Conservation (phyloP, 2,113 vertebrate species). For the Atherinomorus stipes region DNA sequence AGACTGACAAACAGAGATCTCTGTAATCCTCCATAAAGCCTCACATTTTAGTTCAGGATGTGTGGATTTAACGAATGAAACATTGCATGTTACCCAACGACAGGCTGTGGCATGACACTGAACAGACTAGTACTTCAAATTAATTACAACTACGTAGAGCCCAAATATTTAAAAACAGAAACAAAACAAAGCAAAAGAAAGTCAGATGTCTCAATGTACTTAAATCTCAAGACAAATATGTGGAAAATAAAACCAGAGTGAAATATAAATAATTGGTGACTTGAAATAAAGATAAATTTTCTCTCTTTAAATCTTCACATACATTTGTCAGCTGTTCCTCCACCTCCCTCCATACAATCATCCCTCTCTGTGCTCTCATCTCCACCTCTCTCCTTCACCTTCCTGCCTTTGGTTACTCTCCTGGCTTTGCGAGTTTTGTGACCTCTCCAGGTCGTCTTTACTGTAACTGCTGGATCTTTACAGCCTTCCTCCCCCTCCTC, state of each 20-base stretch:
- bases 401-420: conserved; percentile 51
- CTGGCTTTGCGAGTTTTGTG: conserved; percentile 63
- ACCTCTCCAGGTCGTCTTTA: conserved; percentile 58
- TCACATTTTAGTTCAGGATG: not conserved
- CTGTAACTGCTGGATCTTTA: not conserved
- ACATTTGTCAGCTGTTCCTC: not conserved
- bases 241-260: too few species aligned
- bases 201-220: too few species aligned
- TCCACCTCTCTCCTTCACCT: conserved; percentile 7
- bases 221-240: too few species aligned
- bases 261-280: too few species aligned
- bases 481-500: not conserved
- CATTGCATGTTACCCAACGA: too few species aligned
- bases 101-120: not conserved
- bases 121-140: not conserved
- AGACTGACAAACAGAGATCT: not conserved
- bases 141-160: not conserved
- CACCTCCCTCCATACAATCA: not conserved
- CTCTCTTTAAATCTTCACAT: not conserved
- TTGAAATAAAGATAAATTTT: too few species aligned
- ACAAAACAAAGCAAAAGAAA: not conserved
- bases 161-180: not conserved
- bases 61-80: not conserved
- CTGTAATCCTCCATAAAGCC: not conserved
- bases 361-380: conserved; percentile 4